These are phyloP conservation scores for Mormyrus lacerda DNA, from an alignment of 2,113 vertebrate genomes.

Conservation along the genomic window DNA sequence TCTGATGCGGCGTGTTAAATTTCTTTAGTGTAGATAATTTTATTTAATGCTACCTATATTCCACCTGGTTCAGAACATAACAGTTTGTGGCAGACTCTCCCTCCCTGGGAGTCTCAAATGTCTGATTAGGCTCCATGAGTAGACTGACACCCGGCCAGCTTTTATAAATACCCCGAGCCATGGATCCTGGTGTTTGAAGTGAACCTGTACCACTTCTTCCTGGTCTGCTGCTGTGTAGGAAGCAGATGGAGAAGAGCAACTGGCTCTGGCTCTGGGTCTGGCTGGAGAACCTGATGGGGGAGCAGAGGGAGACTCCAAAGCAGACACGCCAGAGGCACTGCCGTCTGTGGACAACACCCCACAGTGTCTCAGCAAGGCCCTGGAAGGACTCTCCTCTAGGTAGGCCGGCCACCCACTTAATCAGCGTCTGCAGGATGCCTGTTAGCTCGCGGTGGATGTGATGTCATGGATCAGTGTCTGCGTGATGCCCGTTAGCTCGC, in stretches of 20 bases:
- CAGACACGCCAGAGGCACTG: constrained; percentile 65
- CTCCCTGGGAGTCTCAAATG: neutral
- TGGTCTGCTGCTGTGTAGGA: constrained; percentile 45
- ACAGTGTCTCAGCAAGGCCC: constrained; percentile 82
- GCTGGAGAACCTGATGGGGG: constrained; percentile 53
- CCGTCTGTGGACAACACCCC: constrained; percentile 82
- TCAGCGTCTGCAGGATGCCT: neutral
- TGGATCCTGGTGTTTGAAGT: neutral
- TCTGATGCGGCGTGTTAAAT: neutral
- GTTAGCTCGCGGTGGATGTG: neutral
- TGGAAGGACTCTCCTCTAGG: constrained; percentile 91
- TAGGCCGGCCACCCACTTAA: constrained; percentile 38
- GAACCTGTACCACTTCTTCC: neutral
- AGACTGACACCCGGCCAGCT: neutral
- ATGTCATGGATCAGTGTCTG: neutral
- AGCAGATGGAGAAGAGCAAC: constrained; percentile 60
- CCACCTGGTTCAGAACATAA: neutral
- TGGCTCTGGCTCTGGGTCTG: constrained; percentile 28
- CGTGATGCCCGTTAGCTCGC: too few species aligned
- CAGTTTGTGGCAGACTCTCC: neutral
- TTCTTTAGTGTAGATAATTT: neutral
- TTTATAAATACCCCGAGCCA: neutral
- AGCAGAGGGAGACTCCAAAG: constrained; percentile 59
- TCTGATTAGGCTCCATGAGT: neutral
- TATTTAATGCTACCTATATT: neutral